phyloP scores from a whole-genome alignment of 2,888 invertebrate genomes.

The Parascotia fuliginaria region DNA sequence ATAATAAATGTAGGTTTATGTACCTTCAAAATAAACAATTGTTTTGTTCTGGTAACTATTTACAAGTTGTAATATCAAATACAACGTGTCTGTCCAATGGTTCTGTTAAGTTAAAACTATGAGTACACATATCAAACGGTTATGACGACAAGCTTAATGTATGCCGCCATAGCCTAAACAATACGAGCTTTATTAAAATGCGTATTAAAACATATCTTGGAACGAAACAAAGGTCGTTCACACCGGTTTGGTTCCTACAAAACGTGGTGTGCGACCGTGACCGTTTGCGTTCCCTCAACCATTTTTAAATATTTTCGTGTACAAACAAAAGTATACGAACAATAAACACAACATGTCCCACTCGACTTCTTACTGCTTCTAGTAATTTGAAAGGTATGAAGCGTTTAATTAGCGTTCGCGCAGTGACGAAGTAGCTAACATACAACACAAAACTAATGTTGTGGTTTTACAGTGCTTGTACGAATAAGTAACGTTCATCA shows the following conservation, averaged over 20 bases:
- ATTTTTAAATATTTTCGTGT: slow-evolving; percentile 49
- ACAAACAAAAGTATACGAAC: slow-evolving; percentile 49
- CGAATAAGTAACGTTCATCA: slow-evolving; percentile 14
- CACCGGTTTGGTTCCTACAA: slow-evolving; percentile 64
- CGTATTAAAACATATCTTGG: slow-evolving; percentile 78
- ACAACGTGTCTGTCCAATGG: neutral
- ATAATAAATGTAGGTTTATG: too few relatives aligned
- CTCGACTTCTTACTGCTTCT: slow-evolving; percentile 19
- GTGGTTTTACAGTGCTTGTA: slow-evolving; percentile 26
- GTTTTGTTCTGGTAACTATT: too few relatives aligned
- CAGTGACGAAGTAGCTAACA: slow-evolving; percentile 20
- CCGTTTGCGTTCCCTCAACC: slow-evolving; percentile 57
- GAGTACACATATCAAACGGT: slow-evolving; percentile 48
- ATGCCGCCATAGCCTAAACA: slow-evolving; percentile 73
- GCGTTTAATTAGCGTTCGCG: slow-evolving; percentile 29
- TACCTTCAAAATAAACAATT: too few relatives aligned
- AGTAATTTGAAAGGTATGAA: slow-evolving; percentile 24
- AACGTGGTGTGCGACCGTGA: slow-evolving; percentile 70
- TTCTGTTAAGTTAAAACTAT: slow-evolving; percentile 28
- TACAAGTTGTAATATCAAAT: too few relatives aligned
- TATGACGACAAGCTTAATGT: slow-evolving; percentile 69
- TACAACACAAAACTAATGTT: slow-evolving; percentile 23
- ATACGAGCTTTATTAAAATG: slow-evolving; percentile 79
- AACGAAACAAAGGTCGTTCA: slow-evolving; percentile 75
- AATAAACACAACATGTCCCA: slow-evolving; percentile 37